phyloP scores from a whole-genome alignment of 1,140 invertebrate genomes.

The Nasonia giraulti region DNA sequence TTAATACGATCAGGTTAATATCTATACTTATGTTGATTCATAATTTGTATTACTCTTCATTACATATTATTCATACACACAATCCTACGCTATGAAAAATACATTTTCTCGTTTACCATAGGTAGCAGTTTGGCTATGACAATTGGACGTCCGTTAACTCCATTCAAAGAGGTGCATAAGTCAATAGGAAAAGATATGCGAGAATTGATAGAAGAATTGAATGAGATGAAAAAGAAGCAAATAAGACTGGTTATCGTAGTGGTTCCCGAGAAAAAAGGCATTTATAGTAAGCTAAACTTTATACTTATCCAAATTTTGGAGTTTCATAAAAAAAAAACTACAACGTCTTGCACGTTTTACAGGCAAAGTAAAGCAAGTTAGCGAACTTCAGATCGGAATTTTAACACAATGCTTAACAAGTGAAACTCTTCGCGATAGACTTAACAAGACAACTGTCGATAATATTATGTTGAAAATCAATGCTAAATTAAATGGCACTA shows the following conservation, averaged over 20 bases:
- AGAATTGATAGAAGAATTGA: not conserved
- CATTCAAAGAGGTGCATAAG: slow-evolving; percentile 45
- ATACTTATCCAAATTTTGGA: no score
- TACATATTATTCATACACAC: no score
- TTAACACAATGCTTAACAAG: slow-evolving; percentile 88
- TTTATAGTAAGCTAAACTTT: slow-evolving; percentile 68
- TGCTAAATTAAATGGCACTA: slow-evolving; percentile 89
- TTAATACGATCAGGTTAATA: slow-evolving; percentile 40
- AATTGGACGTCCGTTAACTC: slow-evolving; percentile 54
- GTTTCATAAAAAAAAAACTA: not conserved
- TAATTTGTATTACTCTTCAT: no score
- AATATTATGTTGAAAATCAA: slow-evolving; percentile 92
- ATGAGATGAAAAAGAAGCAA: slow-evolving; percentile 50
- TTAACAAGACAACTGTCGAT: slow-evolving; percentile 70
- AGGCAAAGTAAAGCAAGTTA: slow-evolving; percentile 81
- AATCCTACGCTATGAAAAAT: no score
- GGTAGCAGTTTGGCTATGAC: slow-evolving; percentile 53
- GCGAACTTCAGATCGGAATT: slow-evolving; percentile 84
- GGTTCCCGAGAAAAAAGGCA: slow-evolving; percentile 67
- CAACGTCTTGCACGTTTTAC: slow-evolving; percentile 21
- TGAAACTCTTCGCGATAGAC: slow-evolving; percentile 69
- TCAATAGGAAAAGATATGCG: slow-evolving; percentile 10
- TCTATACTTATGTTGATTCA: not conserved
- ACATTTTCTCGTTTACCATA: not conserved
- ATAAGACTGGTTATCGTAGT: slow-evolving; percentile 76